Evolutionary conservation across 2,113 vertebrate genomes (phyloP), one percentile per base, ranked within the genome.

Genomic region (Cynopterus brachyotis): DNA sequence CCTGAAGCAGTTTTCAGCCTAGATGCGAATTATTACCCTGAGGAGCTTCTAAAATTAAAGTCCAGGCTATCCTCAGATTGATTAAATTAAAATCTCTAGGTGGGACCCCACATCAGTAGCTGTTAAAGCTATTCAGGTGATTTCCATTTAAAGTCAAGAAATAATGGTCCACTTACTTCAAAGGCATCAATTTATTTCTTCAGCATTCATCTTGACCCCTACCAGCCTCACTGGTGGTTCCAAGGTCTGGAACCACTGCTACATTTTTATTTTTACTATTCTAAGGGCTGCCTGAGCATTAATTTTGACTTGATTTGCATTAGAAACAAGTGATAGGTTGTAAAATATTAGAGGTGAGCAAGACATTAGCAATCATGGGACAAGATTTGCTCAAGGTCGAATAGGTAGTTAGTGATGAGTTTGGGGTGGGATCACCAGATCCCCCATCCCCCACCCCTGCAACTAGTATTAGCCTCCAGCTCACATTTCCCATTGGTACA

Each of bases 151-250:
- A 11, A 26, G 12, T 98, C 42, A 76, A 93, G 66, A 89, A 96
- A 95, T 98, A 98, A 98, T 89, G 98, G 97, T 95, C 92, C 0
- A 0, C 98, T 83, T 89, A 95, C 98, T 98, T 98, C 98, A 85
- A 72, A 97, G 78, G 95, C 94, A 99, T 98, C 97, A 84, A 98
- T 98, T 96, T 90, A 40, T 97, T 98, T 91, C 97, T 97, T 96
- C 88, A 96, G 96, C 40, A 79, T 97, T 98, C 97, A 89, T 98
- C n/a, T n/a, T n/a, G n/a, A n/a, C n/a, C n/a, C n/a, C n/a, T n/a
- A n/a, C n/a, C n/a, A n/a, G n/a, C n/a, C n/a, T n/a, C n/a, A n/a
- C n/a, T n/a, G n/a, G n/a, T n/a, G n/a, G n/a, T n/a, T n/a, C 5
- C 55, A 42, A 37, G 50, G 32, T 69, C 70, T 59, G 78, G 37